Evolutionary conservation across 23 tunicate species (phyloP), one percentile per base, ranked within the genome.

Genomic region (Clavelina lepadiformis): DNA sequence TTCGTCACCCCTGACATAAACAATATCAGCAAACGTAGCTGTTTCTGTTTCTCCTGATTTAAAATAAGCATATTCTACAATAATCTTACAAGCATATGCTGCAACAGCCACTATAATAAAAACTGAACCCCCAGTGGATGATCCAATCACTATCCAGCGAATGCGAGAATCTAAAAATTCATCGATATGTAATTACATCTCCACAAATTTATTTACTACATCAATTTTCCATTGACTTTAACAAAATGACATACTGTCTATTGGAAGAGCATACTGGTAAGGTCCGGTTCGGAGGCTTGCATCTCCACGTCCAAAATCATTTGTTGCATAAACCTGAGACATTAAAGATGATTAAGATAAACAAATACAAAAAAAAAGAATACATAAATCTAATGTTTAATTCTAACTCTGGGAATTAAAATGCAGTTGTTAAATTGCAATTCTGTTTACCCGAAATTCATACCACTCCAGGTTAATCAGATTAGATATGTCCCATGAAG

Each of bases 221-320:
- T 13, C 50, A 13, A 18, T 44, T 11, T 44, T 11, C 18, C 18
- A 18, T 13, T 13, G 50, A 15, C 27, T 24, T 56, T 11, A 29
- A 29, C 49, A 31, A 61, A 29, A 22, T 45, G 22, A 38, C 62
- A 25, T 31, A 61, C 69, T 34, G 61, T 32, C 59, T 24, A 59
- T 27, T 13, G 79, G 67, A 15, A 38, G 34, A 25, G 22, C 45
- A 31, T 38, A 71, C 51, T 59, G 54, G 25, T 51, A 63, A 23
- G 78, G 78, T 30, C 56, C 15, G 28, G 87, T 68, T 18, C 28
- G 35, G n/a, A 34, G 22, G 68, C 87, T 71, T 24, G 72, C 55
- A 49, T 80, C 87, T 2, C 87, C 87, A 5, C 66, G 44, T 29
- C 87, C 87, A 34, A 50, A 62, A 1, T 24, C 25, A 35, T 80